These are phyloP conservation scores for Trichechus manatus DNA, from an alignment of 2,113 vertebrate species.

Conservation along the genomic window DNA sequence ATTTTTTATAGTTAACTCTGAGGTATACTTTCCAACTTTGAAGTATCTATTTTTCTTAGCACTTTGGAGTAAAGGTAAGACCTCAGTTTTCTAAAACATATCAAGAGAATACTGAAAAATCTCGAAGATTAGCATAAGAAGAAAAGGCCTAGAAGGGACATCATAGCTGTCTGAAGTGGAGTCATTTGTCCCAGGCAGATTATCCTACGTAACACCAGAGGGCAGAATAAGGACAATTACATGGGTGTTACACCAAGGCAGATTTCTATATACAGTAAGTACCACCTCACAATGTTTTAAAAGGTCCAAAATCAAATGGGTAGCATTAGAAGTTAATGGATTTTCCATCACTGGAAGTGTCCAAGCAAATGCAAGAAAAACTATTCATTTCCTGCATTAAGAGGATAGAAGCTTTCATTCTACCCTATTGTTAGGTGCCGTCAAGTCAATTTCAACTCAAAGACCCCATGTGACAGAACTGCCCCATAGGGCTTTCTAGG, in stretches of 20 bases:
- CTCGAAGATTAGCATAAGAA: neutral
- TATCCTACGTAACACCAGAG: slow-evolving; percentile 16
- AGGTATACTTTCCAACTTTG: neutral
- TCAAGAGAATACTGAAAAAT: slow-evolving; percentile 39
- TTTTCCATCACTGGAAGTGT: slow-evolving; percentile 3
- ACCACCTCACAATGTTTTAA: neutral
- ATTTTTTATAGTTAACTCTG: neutral
- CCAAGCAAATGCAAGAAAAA: slow-evolving; percentile 22
- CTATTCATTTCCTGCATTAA: neutral
- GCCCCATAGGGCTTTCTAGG: neutral
- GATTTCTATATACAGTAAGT: neutral
- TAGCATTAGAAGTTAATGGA: neutral
- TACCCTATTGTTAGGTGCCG: neutral
- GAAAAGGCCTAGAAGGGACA: neutral
- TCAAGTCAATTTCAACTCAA: neutral
- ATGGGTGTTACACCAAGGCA: neutral
- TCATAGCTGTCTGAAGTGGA: neutral
- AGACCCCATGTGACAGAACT: neutral
- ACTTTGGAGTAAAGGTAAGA: slow-evolving; percentile 8
- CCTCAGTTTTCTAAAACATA: slow-evolving; percentile 2
- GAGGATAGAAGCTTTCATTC: neutral
- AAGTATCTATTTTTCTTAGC: neutral
- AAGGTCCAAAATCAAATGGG: neutral
- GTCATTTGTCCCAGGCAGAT: neutral
- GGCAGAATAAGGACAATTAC: neutral